A percentile compares a stretch with the other conserved stretches of the same genome.
Conservation (phyloP, 2,113 vertebrate genomes). For the Chionis minor region DNA sequence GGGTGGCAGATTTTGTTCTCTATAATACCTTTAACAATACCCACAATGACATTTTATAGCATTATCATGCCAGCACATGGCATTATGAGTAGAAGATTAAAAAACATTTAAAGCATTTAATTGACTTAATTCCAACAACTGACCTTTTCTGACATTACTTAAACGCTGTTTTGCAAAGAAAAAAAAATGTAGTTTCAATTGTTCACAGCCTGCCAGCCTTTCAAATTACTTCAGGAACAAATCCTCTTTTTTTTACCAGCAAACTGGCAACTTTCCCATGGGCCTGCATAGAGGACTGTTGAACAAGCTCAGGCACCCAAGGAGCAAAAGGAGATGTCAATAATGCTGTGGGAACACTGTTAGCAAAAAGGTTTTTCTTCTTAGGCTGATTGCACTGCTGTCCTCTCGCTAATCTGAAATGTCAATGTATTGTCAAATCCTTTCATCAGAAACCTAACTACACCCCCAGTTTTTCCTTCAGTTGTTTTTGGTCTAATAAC, state of each 20-base stretch:
- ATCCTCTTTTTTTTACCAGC: not conserved
- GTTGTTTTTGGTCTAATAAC: not conserved
- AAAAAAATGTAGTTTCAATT: not conserved
- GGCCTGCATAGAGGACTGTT: not conserved
- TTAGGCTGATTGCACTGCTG: not conserved
- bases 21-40: not conserved
- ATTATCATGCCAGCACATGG: not conserved
- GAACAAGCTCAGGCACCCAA: not conserved
- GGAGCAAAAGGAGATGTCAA: not conserved
- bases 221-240: not conserved
- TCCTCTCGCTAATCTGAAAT: not conserved
- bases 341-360: not conserved
- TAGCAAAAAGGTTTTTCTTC: not conserved
- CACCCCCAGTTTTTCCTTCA: not conserved
- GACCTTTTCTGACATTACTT: not conserved
- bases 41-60: not conserved
- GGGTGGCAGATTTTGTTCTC: not conserved
- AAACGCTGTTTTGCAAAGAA: not conserved
- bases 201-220: not conserved
- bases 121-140: conserved; percentile 1
- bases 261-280: not conserved
- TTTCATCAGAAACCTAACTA: not conserved
- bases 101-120: conserved; percentile 5
- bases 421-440: not conserved
- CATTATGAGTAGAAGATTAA: not conserved